Conservation (phyloP, 2,113 vertebrate species). For the Cromileptes altivelis region DNA sequence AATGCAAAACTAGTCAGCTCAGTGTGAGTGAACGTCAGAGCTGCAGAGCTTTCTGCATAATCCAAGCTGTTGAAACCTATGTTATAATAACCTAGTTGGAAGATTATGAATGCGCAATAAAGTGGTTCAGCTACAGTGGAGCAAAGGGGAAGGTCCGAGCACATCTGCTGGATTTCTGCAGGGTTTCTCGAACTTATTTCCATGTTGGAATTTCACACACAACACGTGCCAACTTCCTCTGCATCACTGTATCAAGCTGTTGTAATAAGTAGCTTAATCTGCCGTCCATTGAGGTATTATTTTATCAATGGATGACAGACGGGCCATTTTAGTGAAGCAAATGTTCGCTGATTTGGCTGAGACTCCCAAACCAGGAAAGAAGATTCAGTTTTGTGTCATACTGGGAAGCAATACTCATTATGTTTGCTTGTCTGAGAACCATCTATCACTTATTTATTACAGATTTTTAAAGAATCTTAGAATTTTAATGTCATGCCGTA, state of each 20-base stretch:
- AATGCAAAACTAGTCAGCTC: no score
- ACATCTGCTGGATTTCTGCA: neutral
- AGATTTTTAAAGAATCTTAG: no score
- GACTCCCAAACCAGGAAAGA: neutral
- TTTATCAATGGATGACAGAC: neutral
- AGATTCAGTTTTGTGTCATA: no score
- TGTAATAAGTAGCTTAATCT: neutral
- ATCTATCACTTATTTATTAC: no score
- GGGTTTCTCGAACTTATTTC: neutral
- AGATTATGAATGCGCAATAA: neutral
- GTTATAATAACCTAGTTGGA: conserved; percentile 1
- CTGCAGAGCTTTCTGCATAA: neutral
- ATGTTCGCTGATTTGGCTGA: neutral
- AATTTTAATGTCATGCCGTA: rapidly evolving
- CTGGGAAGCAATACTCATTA: no score
- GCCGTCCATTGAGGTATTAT: neutral
- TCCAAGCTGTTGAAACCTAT: neutral
- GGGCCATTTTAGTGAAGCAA: neutral
- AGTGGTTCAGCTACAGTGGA: neutral
- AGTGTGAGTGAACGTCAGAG: neutral
- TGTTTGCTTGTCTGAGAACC: no score
- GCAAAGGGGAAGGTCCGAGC: no score
- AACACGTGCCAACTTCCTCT: neutral
- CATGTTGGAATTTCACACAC: neutral
- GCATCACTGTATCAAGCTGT: neutral